Percentiles rank a stretch among this genome's conserved stretches.
Evolutionary conservation across 2,113 vertebrate species (phyloP).

Genomic region (Rattus rattus): DNA sequence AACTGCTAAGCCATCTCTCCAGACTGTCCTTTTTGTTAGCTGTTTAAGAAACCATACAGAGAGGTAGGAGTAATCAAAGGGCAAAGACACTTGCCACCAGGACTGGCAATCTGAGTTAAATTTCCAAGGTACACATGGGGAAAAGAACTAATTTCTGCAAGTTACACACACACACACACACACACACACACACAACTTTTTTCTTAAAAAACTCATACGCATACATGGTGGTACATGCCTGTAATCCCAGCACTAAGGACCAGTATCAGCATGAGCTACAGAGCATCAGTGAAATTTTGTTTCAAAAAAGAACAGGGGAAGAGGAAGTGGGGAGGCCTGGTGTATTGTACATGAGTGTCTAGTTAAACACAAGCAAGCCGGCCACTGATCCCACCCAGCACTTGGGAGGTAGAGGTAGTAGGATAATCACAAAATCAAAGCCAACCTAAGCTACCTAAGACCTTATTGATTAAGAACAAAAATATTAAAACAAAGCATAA

Average conservation of each 20-base stretch:
- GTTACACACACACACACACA: background rate
- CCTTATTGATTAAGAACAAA: background rate
- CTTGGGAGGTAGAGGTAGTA: background rate
- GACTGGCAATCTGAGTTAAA: background rate
- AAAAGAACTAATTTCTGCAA: background rate
- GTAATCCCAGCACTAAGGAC: background rate
- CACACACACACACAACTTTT: background rate
- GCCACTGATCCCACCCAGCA: background rate
- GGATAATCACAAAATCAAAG: background rate
- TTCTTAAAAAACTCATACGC: background rate
- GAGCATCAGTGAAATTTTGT: background rate
- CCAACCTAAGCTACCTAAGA: background rate
- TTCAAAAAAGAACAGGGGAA: background rate
- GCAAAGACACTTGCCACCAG: background rate
- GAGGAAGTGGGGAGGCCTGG: background rate
- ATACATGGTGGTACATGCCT: no score
- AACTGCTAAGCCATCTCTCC: background rate
- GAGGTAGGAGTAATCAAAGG: background rate
- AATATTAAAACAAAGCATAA: background rate
- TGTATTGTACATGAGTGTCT: background rate
- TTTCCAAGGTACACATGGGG: background rate
- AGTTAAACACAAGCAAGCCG: background rate
- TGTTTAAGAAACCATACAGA: slow-evolving; percentile 21
- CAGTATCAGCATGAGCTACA: background rate
- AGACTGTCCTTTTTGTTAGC: background rate